Evolutionary conservation across 1,140 invertebrate genomes (phyloP).

Genomic region (Tribolium madens): DNA sequence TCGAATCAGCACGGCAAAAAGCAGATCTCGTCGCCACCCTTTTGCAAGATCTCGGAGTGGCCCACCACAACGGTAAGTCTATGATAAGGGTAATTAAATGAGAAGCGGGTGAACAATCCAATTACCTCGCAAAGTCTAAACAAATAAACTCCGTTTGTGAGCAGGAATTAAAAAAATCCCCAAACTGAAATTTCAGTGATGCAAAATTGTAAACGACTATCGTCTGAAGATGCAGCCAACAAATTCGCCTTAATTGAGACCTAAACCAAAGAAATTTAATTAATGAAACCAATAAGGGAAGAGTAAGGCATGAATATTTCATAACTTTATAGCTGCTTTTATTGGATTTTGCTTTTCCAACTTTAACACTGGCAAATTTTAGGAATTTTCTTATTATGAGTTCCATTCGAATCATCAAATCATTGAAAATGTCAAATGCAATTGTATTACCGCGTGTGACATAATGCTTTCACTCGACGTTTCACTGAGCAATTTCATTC

Average conservation of each 20-base stretch:
- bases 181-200: background rate
- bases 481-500: too few relatives aligned
- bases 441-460: background rate
- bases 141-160: conserved; percentile 4
- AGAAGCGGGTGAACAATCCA: background rate
- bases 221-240: background rate
- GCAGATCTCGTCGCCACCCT: conserved; percentile 79
- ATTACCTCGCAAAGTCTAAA: background rate
- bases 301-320: background rate
- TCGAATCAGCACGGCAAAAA: conserved; percentile 78
- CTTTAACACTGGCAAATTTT: background rate
- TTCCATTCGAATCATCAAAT: background rate
- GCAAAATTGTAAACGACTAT: background rate
- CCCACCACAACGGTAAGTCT: conserved; percentile 72
- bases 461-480: too few relatives aligned
- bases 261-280: background rate
- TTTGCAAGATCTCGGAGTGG: conserved; percentile 76
- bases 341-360: background rate
- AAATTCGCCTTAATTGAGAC: background rate
- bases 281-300: background rate
- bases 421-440: background rate
- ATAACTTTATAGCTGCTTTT: background rate
- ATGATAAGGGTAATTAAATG: conserved; percentile 12
- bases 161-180: background rate
- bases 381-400: background rate